Evolutionary conservation across 1,140 invertebrate species (phyloP), one percentile per base, ranked within the genome.

Genomic region (Drosophila paulistorum): DNA sequence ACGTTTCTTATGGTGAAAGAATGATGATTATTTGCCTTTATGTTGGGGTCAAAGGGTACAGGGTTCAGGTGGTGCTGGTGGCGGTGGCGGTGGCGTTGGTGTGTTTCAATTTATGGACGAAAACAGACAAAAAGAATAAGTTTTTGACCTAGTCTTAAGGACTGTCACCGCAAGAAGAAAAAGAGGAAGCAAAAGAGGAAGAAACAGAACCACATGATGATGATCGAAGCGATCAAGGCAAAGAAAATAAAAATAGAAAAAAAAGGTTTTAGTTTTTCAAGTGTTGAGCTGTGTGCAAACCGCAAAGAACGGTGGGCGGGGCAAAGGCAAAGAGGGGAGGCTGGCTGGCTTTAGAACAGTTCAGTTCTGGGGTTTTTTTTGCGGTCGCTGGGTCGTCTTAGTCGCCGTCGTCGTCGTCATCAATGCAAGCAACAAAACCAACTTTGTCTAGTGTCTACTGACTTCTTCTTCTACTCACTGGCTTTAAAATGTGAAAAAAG

Each of bases 341-440:
- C 42, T 14, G 6, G n/a, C 7, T 26, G 41, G 39, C 41, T 33
- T 48, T 26, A 23, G 26, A 30, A 48, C 42, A 65, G 20, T 35
- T 20, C 39, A 33, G 30, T 48, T 26, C 41, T 51, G 13, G 17
- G 20, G 20, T 23, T 23, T 14, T 55, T 68, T 76, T 68, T 84
- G 84, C 85, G 84, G 84, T 89, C 84, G 84, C 84, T 89, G 84
- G 85, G 84, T 89, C 65, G 65, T 45, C 35, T 39, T 23, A 84
- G 83, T 89, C 83, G 84, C 89, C 65, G 65, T 45, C 35, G 59
- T 45, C 35, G 59, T 23, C 83, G 83, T 89, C 83, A 87, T 89
- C 83, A 87, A 87, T 90, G 85, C 83, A 71, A 57, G 70, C 65
- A 77, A 54, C 11, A 65, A 6, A 73, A 63, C 61, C 42, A 75